Base-by-base conservation (phyloP, 2,113 vertebrate species). In the Anseranas semipalmata region DNA sequence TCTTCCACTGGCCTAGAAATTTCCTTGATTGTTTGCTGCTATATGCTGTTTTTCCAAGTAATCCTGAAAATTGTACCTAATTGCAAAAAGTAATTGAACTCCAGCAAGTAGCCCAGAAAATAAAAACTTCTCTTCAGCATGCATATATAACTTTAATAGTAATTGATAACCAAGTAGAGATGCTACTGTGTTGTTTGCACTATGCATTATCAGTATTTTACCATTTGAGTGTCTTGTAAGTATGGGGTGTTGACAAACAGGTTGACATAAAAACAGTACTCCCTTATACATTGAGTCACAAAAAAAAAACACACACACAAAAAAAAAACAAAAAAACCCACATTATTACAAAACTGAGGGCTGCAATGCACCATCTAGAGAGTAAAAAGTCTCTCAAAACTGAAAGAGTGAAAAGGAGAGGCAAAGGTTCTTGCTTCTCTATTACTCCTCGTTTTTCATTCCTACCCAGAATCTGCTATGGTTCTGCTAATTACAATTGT, bases 261-360 rank as follows among this genome's bases (percentile, higher is more conserved):
- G 4, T 24, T 50, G 8, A 32, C 8, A 16, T 28, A 48, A 66
- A 74, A 77, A 6, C 4, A 18, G 2, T 55, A 32, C 3, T 79
- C 4, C 12, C 15, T 21, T 3, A 24, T 15, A 50, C 1, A 59
- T 2, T 10, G 4, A 59, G 7, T 0, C 2, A 53, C 35, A 41
- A 52, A 79, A 56, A 67, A 25, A n/a, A n/a, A n/a, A n/a, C n/a
- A n/a, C n/a, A n/a, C n/a, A n/a, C n/a, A n/a, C n/a, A n/a, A n/a
- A n/a, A n/a, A n/a, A n/a, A n/a, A n/a, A n/a, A n/a, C n/a, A n/a
- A n/a, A n/a, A n/a, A n/a, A n/a, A n/a, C n/a, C n/a, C n/a, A 0
- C 18, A 28, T 21, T 55, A 8, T 13, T 55, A 24, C 5, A 86
- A 37, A 43, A 59, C 39, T 33, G 25, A 58, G 9, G 13, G 2